phyloP scores from a whole-genome alignment of 2,888 invertebrate species.

The Lissocephala sabroskyi region DNA sequence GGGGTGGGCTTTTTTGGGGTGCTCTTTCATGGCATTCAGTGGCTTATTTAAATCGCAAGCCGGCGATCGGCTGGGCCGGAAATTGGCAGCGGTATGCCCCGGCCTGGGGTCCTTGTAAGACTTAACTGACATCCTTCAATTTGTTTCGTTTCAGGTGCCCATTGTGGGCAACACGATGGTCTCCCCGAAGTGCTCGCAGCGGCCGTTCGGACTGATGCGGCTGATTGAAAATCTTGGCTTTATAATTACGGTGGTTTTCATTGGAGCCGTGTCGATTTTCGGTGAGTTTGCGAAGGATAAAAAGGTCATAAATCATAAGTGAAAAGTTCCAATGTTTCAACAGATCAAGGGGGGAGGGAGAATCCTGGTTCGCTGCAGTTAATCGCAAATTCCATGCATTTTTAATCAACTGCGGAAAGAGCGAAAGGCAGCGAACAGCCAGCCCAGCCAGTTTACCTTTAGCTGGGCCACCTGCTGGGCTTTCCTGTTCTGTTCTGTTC shows the following conservation, averaged over 20 bases:
- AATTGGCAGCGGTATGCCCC: no score
- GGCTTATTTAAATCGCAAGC: neutral
- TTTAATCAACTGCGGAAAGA: slow-evolving; percentile 32
- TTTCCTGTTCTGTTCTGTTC: no score
- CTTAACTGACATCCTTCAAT: no score
- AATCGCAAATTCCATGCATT: slow-evolving; percentile 54
- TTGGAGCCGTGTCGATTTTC: slow-evolving; percentile 62
- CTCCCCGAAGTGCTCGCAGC: slow-evolving; percentile 55
- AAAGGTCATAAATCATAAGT: slow-evolving; percentile 39
- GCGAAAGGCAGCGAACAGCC: neutral
- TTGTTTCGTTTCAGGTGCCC: slow-evolving; percentile 60
- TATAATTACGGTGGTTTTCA: slow-evolving; percentile 58
- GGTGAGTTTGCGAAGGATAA: slow-evolving; percentile 52
- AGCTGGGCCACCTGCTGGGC: slow-evolving; percentile 14
- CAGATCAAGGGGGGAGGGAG: no score
- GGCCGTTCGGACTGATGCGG: slow-evolving; percentile 51
- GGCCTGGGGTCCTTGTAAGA: no score
- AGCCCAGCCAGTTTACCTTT: neutral
- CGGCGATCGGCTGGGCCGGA: no score
- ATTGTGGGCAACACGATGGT: slow-evolving; percentile 52
- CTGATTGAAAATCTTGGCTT: slow-evolving; percentile 67
- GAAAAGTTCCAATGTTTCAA: neutral
- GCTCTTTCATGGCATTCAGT: slow-evolving; percentile 16
- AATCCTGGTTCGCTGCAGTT: no score
- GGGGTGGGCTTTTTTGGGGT: slow-evolving; percentile 6